Conservation (phyloP, 2,888 invertebrate genomes). For the Spisula subtruncata region DNA sequence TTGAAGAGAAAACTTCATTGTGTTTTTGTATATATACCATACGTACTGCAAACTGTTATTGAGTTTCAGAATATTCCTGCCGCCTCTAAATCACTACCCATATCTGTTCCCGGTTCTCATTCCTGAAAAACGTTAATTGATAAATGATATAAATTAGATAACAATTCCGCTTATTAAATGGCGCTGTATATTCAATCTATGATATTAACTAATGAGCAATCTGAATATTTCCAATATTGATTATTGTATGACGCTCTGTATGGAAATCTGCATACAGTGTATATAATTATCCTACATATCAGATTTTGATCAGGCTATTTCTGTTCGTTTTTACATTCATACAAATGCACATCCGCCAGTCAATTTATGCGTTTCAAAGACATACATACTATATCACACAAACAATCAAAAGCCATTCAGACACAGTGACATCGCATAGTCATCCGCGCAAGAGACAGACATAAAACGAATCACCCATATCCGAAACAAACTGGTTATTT, state of each 20-base stretch:
- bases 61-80: not conserved
- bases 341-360: no score
- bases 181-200: not conserved
- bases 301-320: not conserved
- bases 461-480: no score
- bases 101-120: not conserved
- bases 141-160: conserved; percentile 5
- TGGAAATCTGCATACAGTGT: not conserved
- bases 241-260: not conserved
- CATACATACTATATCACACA: no score
- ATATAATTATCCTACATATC: conserved; percentile 1
- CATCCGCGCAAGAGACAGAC: no score
- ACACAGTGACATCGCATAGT: no score
- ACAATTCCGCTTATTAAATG: conserved; percentile 9
- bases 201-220: not conserved
- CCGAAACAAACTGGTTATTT: no score
- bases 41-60: no score
- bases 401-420: no score
- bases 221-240: conserved; percentile 19
- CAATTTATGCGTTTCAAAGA: no score
- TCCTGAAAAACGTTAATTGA: conserved; percentile 11
- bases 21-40: no score
- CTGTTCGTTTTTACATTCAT: no score
- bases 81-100: not conserved
- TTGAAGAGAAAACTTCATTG: no score